These are phyloP conservation scores for Vulpes ferrilata DNA, from an alignment of 2,113 vertebrate species.

Conservation along the genomic window DNA sequence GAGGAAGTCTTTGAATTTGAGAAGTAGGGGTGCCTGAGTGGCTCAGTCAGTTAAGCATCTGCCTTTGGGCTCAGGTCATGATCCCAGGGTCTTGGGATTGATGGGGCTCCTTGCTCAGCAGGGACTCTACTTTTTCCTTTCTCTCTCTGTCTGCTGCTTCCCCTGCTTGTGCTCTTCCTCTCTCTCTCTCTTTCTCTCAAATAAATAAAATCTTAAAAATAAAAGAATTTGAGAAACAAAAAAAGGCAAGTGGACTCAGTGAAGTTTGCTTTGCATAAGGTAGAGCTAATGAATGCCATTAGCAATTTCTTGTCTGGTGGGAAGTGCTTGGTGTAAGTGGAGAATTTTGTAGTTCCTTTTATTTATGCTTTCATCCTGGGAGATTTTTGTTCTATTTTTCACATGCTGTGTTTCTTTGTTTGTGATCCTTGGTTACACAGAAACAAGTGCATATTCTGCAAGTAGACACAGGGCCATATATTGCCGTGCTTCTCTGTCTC, in stretches of 20 bases:
- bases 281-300: background rate
- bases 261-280: background rate
- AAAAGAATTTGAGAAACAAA: background rate
- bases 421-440: background rate
- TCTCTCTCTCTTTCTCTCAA: too few relatives aligned
- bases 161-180: too few relatives aligned
- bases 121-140: too few relatives aligned
- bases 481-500: background rate
- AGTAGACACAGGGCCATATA: background rate
- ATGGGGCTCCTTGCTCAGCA: too few relatives aligned
- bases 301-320: background rate
- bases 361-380: background rate
- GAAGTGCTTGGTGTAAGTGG: background rate
- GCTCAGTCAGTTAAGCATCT: too few relatives aligned
- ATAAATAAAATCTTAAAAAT: too few relatives aligned
- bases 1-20: background rate
- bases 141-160: too few relatives aligned
- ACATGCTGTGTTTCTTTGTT: background rate
- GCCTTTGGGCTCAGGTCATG: too few relatives aligned
- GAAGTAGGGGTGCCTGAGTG: background rate
- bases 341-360: background rate
- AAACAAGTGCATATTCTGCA: background rate
- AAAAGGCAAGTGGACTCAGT: background rate
- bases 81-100: too few relatives aligned
- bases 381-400: slow-evolving; percentile 7